Base-by-base conservation (phyloP, 2,888 invertebrate species). In the Ectropis crepuscularia region DNA sequence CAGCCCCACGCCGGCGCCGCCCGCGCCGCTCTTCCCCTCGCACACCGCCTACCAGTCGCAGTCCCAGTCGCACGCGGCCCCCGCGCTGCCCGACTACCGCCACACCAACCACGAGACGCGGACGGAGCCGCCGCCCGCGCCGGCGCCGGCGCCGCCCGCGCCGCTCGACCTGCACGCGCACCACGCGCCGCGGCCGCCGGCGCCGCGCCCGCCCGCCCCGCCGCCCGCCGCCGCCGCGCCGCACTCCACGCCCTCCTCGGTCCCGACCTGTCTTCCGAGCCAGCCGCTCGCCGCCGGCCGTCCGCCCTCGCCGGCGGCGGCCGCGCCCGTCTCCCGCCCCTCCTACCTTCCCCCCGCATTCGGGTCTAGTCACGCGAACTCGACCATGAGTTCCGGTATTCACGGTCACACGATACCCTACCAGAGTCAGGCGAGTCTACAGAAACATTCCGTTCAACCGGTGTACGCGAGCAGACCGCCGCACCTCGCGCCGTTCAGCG, bases 91-190 rank as follows among this genome's bases (percentile, higher is more conserved):
- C 57, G 92, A 92, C 78, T 92, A 90, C 82, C 86, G 91, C 53
- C 92, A 90, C 74, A 90, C 90, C 45, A 92, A 90, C 77, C 94
- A 94, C 80, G 94, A 94, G 77, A 94, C 94, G 83, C 94, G 89
- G 80, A 88, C 88, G 55, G 89, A 89, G 71, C 80, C 88, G 72
- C 80, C 82, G 54, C 75, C 83, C 28, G 85, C 77, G 72, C 83
- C 78, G 67, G 82, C 85, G 69, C 81, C 87, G 11, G 82, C 86
- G 69, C 81, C 87, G 11, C 81, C 86, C 60, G 89, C 83, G 70
- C 89, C 89, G 55, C 83, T 89, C 68, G 89, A 90, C 78, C 81
- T 88, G 57, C 90, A 89, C 77, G 82, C 88, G 63, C 88, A 86
- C 70, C 87, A 84, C 69, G 78, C 85, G 69, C 81, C 86, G 60